Evolutionary conservation across 2,797 vertebrate species (phyloP), one percentile per base, ranked within the genome.

Genomic region (Oreochromis grahami): DNA sequence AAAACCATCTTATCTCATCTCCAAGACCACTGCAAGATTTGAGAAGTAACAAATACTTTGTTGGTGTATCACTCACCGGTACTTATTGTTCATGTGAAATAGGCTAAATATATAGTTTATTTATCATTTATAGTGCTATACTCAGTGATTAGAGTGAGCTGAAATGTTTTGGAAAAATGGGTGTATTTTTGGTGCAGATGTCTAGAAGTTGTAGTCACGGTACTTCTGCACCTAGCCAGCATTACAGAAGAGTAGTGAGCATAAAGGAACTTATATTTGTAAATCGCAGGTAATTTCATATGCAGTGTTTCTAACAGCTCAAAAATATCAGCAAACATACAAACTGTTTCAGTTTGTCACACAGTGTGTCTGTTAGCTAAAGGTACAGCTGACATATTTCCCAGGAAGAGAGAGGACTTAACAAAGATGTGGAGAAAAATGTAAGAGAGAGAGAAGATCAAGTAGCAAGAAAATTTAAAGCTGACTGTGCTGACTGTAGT

Each of bases 151-250:
- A 36, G 58, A 63, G 17, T 36, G 58, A 36, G 58, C 58, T 19
- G 58, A 36, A 63, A 63, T 63, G 32, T 36, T 60, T 29, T 60
- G 9, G 29, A 58, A 58, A 0, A 29, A 32, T 56, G 53, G 24
- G 0, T 0, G 0, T 6, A 26, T 55, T 56, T 58, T 17, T 26
- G 26, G 55, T 32, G 15, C 15, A 15, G 29, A 29, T 58, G 55
- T 58, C 55, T 17, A 32, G 0, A 32, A 60, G 29, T 60, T 34
- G 56, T 60, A 19, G 29, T 7, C 17, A 34, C 5, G 0, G 17
- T 60, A 60, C 56, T 34, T 34, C 15, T 19, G 56, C 29, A 60
- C 17, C 0, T 34, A 34, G 56, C 8, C 15, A 58, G 15, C 29
- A 58, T 58, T 60, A 34, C 56, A 60, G 56, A 19, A 0, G 15